Percentiles rank a stretch among this genome's conserved stretches.
phyloP scores from a whole-genome alignment of 2,888 invertebrate species.

The Drosophila mercatorum region DNA sequence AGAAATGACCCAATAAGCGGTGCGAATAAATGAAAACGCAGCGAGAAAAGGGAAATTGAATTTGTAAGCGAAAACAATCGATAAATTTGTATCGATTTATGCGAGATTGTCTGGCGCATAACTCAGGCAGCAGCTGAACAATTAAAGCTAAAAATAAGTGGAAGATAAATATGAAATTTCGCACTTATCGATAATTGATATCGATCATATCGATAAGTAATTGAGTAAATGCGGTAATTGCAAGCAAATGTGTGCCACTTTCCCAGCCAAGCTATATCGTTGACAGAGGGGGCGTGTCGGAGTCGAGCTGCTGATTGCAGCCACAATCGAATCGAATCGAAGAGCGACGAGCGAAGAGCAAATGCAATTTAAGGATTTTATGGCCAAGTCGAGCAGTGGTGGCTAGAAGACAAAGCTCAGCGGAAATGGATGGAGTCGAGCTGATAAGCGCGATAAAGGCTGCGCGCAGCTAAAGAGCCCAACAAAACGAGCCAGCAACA shows the following conservation, averaged over 20 bases:
- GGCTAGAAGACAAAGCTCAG: constrained; percentile 31
- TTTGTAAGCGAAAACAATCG: constrained; percentile 48
- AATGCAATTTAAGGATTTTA: constrained; percentile 23
- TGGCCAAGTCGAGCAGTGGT: constrained; percentile 16
- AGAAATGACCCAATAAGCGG: constrained; percentile 44
- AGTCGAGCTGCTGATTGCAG: constrained; percentile 18
- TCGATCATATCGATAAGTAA: constrained; percentile 15
- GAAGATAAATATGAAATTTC: not conserved
- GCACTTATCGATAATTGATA: constrained; percentile 20
- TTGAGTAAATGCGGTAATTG: constrained; percentile 25
- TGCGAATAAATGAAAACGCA: constrained; percentile 24
- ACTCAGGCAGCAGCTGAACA: not conserved
- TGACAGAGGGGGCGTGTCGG: constrained; percentile 17
- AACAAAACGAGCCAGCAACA: constrained; percentile 14
- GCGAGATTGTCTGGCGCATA: constrained; percentile 6
- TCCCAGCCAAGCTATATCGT: constrained; percentile 33
- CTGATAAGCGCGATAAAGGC: constrained; percentile 56
- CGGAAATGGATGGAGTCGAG: constrained; percentile 54
- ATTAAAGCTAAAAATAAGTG: not conserved
- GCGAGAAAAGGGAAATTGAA: constrained; percentile 53
- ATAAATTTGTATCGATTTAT: constrained; percentile 50
- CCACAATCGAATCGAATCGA: constrained; percentile 7
- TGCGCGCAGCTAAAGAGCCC: constrained; percentile 38
- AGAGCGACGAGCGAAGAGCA: constrained; percentile 16
- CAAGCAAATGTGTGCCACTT: constrained; percentile 32